Percentiles rank a stretch among this genome's conserved stretches.
Conservation (phyloP, 2,888 invertebrate species). For the Xylocampa areola region DNA sequence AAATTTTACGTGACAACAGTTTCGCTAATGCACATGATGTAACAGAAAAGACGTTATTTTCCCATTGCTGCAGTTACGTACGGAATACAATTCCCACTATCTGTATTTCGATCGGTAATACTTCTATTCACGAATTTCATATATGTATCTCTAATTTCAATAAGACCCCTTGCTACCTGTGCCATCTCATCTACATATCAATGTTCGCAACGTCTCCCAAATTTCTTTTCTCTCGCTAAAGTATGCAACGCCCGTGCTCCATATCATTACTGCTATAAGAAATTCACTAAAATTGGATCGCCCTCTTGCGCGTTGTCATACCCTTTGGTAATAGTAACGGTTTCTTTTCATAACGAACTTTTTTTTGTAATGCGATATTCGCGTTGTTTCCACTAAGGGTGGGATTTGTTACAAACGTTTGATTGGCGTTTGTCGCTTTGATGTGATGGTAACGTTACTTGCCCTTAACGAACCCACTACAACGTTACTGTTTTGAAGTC, state of each 20-base stretch:
- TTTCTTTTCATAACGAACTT: conserved; percentile 88
- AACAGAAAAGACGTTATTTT: conserved; percentile 63
- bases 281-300: conserved; percentile 87
- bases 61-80: conserved; percentile 54
- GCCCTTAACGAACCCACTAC: conserved; percentile 61
- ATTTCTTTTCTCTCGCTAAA: conserved; percentile 86
- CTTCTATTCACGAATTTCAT: conserved; percentile 81
- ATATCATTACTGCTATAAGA: conserved; percentile 85
- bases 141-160: conserved; percentile 87
- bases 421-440: conserved; percentile 80
- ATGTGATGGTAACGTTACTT: conserved; percentile 79
- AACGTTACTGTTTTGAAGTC: conserved; percentile 29
- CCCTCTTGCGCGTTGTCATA: conserved; percentile 84
- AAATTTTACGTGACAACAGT: conserved; percentile 47
- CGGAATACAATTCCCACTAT: conserved; percentile 67
- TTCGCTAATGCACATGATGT: conserved; percentile 35
- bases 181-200: conserved; percentile 88
- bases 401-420: conserved; percentile 77
- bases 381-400: conserved; percentile 86
- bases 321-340: conserved; percentile 88
- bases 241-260: conserved; percentile 88
- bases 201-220: conserved; percentile 84
- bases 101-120: conserved; percentile 73
- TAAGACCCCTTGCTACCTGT: conserved; percentile 86
- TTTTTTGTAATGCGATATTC: conserved; percentile 87